Base-by-base conservation (phyloP, 2,113 vertebrate species). In the Myocastor coypus region DNA sequence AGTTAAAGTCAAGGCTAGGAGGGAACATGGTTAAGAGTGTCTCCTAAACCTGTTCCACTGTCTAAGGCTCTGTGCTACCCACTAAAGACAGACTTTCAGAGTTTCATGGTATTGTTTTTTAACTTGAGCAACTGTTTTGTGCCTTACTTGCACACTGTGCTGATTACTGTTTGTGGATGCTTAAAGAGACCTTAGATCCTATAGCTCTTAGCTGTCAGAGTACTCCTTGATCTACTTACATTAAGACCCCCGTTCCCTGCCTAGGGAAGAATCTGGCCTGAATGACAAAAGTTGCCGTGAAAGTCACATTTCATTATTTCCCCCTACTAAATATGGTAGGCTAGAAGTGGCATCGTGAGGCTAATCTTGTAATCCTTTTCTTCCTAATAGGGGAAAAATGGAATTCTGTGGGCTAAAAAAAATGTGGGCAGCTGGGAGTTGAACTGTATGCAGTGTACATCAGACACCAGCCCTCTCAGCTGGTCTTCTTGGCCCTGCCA, bases 351-450 rank as follows among this genome's bases (percentile, higher is more conserved):
- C 46, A 66, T 81, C 91, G 52, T 26, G 52, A 77, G 87, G 34
- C 82, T 92, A 92, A 96, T 89, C 84, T 89, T 59, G 5, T 94
- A 96, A 96, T 94, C 90, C 68, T 94, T 96, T 86, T 94, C 68
- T 95, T 95, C 71, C 94, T 94, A 87, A 61, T 30, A 83, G 94
- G 30, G 73, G 66, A 75, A 12, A 68, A 50, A 57, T 81, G 73
- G 92, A 96, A 94, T 95, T 94, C 83, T 87, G 87, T 73, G 89
- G 92, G 89, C 52, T 17, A 30, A 75, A 87, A 84, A 84, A 83
- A 96, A 95, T 94, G 82, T 52, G 37, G 59, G 80, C 95, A 96
- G 95, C 90, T 97, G 90, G 73, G 46, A n/a, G 69, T 37, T 92
- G 55, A 90, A 75, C 69, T 92, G 50, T 46, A 68, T 92, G 52